Evolutionary conservation across 2,797 vertebrate genomes (phyloP).

Genomic region (Hylomyscus alleni): DNA sequence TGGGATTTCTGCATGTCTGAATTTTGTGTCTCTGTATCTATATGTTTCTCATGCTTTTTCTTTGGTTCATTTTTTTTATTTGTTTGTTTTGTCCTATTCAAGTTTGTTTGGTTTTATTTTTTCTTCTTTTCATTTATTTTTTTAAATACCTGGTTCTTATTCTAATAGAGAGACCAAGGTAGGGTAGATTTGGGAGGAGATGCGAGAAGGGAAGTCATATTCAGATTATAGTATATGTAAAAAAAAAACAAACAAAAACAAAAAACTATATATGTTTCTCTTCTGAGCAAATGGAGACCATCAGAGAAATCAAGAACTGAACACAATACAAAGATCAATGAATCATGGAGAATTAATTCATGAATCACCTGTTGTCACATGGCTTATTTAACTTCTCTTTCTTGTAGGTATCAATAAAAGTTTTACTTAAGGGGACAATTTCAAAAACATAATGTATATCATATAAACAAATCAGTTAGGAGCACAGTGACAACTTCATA

Average conservation of each 20-base stretch:
- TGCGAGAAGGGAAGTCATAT: neutral
- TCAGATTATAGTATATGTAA: neutral
- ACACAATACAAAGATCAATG: neutral
- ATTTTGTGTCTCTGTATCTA: neutral
- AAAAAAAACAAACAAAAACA: too few relatives aligned
- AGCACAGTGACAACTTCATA: neutral
- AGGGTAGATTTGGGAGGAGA: neutral
- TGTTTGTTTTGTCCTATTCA: neutral
- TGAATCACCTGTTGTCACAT: neutral
- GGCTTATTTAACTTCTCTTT: conserved; percentile 7
- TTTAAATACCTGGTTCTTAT: neutral
- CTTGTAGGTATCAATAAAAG: neutral
- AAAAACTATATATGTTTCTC: neutral
- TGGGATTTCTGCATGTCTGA: neutral
- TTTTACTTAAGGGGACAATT: neutral
- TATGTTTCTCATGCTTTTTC: neutral
- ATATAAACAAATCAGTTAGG: neutral
- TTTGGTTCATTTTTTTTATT: neutral
- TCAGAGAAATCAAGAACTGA: neutral
- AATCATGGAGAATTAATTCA: neutral
- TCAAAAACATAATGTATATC: neutral
- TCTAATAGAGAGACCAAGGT: neutral
- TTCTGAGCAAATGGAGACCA: neutral
- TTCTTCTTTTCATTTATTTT: neutral
- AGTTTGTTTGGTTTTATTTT: neutral